phyloP scores from a whole-genome alignment of 1,140 invertebrate species.

The Maniola jurtina region DNA sequence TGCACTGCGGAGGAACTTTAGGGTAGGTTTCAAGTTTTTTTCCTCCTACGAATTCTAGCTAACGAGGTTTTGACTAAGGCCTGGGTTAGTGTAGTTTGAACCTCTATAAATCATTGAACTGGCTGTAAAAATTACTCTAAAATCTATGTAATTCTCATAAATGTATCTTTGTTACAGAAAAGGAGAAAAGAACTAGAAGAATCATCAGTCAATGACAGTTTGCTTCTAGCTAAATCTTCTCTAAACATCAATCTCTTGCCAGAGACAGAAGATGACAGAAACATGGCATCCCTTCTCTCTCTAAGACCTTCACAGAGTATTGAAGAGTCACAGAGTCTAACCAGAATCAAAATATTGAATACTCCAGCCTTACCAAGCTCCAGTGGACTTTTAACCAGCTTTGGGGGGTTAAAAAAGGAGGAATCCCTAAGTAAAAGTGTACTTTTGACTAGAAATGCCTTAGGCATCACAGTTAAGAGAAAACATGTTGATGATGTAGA shows the following conservation, averaged over 20 bases:
- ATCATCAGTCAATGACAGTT: conserved; percentile 83
- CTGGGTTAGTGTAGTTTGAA: too few relatives aligned
- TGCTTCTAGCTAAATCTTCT: conserved; percentile 87
- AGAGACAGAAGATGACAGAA: conserved; percentile 88
- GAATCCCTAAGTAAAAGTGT: conserved; percentile 70
- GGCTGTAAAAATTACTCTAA: too few relatives aligned
- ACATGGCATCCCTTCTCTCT: conserved; percentile 87
- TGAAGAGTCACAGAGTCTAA: conserved; percentile 74
- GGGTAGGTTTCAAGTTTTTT: conserved; percentile 80
- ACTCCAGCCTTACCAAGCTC: conserved; percentile 80
- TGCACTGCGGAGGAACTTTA: conserved; percentile 88
- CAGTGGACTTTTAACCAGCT: conserved; percentile 76
- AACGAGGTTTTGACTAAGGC: too few relatives aligned
- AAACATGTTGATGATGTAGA: conserved; percentile 23
- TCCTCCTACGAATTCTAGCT: too few relatives aligned
- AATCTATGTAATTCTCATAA: conserved; percentile 9
- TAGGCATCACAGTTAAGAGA: conserved; percentile 67
- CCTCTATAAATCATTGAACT: too few relatives aligned
- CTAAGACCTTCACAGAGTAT: conserved; percentile 80
- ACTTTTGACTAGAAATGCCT: conserved; percentile 54
- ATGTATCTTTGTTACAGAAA: conserved; percentile 74
- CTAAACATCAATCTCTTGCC: conserved; percentile 88
- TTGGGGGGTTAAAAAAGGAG: conserved; percentile 79
- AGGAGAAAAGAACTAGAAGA: conserved; percentile 87
- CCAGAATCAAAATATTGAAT: conserved; percentile 78